Conservation (phyloP, 2,888 invertebrate genomes). For the Caenorhabditis angaria region DNA sequence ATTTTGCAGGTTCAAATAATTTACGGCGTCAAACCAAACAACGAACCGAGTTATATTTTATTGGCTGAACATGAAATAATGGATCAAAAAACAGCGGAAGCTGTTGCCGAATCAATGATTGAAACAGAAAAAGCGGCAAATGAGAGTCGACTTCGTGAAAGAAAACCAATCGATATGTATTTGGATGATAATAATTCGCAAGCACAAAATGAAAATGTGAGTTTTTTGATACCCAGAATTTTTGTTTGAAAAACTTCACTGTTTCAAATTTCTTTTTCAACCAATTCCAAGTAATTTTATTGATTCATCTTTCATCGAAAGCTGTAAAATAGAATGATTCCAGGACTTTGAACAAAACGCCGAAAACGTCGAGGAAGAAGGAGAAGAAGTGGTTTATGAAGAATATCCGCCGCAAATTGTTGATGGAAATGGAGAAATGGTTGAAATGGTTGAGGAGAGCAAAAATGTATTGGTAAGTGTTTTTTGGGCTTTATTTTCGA, state of each 20-base stretch:
- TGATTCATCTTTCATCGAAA: too few relatives aligned
- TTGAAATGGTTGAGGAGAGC: not conserved
- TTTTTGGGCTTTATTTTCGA: too few relatives aligned
- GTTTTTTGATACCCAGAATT: too few relatives aligned
- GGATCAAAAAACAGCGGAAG: conserved; percentile 35
- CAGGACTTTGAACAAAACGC: too few relatives aligned
- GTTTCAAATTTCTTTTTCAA: too few relatives aligned
- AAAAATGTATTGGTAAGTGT: conserved; percentile 8
- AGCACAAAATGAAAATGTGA: not conserved
- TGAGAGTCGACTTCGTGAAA: conserved; percentile 11
- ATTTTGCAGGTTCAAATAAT: conserved; percentile 43
- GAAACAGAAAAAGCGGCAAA: conserved; percentile 11
- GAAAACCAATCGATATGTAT: conserved; percentile 7
- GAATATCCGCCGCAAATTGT: not conserved
- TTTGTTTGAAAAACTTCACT: too few relatives aligned
- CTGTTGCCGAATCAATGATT: conserved; percentile 28
- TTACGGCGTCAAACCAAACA: conserved; percentile 58
- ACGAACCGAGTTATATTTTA: conserved; percentile 62
- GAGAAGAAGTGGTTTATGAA: too few relatives aligned
- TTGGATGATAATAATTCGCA: conserved; percentile 6
- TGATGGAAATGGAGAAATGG: not conserved
- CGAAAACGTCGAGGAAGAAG: too few relatives aligned
- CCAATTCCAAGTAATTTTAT: too few relatives aligned
- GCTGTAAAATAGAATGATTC: too few relatives aligned
- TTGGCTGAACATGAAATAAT: conserved; percentile 46